Base-by-base conservation (phyloP, 2,888 invertebrate genomes). In the Yponomeuta malinellus region DNA sequence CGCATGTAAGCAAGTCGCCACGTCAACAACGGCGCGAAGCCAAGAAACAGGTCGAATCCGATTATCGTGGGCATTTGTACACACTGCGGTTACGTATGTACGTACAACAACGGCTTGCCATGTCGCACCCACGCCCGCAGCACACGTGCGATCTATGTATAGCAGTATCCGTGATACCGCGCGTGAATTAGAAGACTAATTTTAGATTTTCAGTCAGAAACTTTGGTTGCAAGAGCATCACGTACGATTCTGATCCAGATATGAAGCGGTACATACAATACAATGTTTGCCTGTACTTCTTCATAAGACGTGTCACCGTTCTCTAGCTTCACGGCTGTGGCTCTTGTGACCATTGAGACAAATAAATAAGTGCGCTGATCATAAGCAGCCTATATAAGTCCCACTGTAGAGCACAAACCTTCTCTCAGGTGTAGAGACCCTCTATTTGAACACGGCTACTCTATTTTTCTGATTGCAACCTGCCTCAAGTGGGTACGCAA, bases 101-200 rank as follows among this genome's bases (percentile, higher is more conserved):
- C 31, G 29, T 64, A 64, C 23, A n/a, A 64, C 23, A n/a, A 64
- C 29, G 29, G n/a, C 65, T 65, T 65, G 65, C 33, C 6, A 65
- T 29, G 65, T 65, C 33, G 33, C 33, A 33, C 65, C 65, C 65
- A 65, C 65, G 65, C 31, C 33, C 65, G 33, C 5, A 33, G 33
- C 65, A 3, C 65, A 65, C 65, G 65, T 65, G 65, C 33, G 65
- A 29, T 65, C 65, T 65, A 65, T 65, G 8, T 65, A 65, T 65
- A 65, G 65, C 29, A 3, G 65, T 65, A 65, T 65, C 65, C 33
- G 65, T 65, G 29, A 59, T 59, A 59, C 52, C 52, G 65, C 65
- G 31, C 75, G 74, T 73, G 75, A 75, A 77, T 75, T 73, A 69
- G 72, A 63, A 48, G 43, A 69, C 71, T 33, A 70, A 69, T 63